Base-by-base conservation (phyloP, 2,113 vertebrate genomes). In the Sprattus sprattus region DNA sequence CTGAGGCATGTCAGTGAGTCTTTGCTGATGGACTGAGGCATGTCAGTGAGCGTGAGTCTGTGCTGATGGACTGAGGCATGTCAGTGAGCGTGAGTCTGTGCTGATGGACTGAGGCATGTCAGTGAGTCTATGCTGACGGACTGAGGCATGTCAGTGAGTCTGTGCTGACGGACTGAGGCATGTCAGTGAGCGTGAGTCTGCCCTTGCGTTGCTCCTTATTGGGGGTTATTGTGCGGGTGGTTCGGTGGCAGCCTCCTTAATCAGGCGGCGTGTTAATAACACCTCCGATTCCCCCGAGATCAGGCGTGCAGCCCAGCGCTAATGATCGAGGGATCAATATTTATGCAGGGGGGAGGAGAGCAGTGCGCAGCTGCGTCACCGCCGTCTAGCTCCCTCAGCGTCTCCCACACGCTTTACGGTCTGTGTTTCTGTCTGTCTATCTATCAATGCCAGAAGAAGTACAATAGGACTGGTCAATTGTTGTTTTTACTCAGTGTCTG, bases 231-330 rank as follows among this genome's bases (percentile, higher is more conserved):
- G 71, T 32, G 71, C 28, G 32, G 4, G 20, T 18, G 18, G 6
- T 54, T 81, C 71, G 64, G 25, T 88, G 89, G 81, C 20, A 52
- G 91, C 83, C 83, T 88, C 88, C 92, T 93, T 93, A 92, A 93
- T 94, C 92, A 94, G 87, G 88, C 87, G 6, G 4, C 71, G 88
- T 89, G 91, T 94, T 94, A 94, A 95, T 95, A 92, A 94, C 89
- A 88, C 91, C 84, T 81, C 85, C 47, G 84, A 83, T 87, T 89
- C 92, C 91, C 89, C 85, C 82, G 92, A 91, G 92, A 93, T 32
- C 6, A 87, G 89, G 92, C 87, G 86, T 89, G 89, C 90, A 91
- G 85, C 92, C 89, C 82, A 16, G 84, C 88, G 91, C 91, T 94
- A 94, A 94, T 93, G 91, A 93, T 90, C 87, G 88, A 25, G 84